phyloP scores from a whole-genome alignment of 1,140 invertebrate species.

The Akabosia matsudoensis region DNA sequence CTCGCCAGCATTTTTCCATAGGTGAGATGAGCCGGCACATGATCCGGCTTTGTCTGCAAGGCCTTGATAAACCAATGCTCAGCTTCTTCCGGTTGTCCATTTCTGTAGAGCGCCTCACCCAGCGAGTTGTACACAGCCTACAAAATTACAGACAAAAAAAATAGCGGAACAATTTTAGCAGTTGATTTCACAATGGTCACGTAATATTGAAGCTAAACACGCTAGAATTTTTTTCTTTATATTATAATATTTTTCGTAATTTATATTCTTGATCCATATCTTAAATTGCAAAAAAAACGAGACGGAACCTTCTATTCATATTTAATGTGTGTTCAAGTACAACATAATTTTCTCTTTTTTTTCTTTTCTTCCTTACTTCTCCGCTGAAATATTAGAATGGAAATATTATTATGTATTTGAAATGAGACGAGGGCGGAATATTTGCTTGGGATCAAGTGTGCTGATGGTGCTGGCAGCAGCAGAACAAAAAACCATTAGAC shows the following conservation, averaged over 20 bases:
- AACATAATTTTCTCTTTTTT: background rate
- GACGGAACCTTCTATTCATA: background rate
- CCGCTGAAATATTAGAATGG: background rate
- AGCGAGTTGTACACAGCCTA: conserved; percentile 80
- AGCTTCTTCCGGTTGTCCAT: conserved; percentile 74
- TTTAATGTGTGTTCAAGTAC: background rate
- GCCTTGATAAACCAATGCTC: conserved; percentile 80
- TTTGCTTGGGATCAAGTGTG: background rate
- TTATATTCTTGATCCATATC: conserved; percentile 7
- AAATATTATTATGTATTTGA: background rate
- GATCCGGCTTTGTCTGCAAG: conserved; percentile 73
- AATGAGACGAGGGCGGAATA: conserved; percentile 13
- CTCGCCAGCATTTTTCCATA: conserved; percentile 84
- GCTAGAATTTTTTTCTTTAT: too few relatives aligned
- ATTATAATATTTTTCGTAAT: conserved; percentile 11
- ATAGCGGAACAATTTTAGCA: background rate
- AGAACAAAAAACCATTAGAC: conserved; percentile 2
- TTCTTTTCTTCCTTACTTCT: too few relatives aligned
- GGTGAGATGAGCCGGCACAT: conserved; percentile 83
- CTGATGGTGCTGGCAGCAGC: background rate
- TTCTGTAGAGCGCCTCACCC: conserved; percentile 76
- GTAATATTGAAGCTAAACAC: background rate
- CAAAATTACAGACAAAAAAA: conserved; percentile 19
- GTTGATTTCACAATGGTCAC: background rate
- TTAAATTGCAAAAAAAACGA: background rate